These are phyloP conservation scores for Jaculus jaculus DNA, from an alignment of 2,113 vertebrate genomes.

Conservation along the genomic window DNA sequence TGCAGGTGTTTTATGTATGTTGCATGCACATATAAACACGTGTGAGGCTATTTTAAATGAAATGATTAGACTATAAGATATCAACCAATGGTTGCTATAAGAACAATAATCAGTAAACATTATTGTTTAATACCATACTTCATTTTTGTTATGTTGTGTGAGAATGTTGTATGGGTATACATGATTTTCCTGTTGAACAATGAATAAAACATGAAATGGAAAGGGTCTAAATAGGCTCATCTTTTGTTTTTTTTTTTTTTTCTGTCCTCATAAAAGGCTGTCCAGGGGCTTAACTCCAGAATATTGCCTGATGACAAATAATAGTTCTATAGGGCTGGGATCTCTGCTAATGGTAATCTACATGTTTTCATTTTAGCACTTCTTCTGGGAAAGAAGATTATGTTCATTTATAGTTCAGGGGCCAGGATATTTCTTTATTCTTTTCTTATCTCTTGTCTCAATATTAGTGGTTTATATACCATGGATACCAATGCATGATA, in stretches of 20 bases:
- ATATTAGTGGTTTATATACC: background rate
- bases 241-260: too few relatives aligned
- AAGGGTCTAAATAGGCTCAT: background rate
- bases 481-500: background rate
- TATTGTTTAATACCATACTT: background rate
- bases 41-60: background rate
- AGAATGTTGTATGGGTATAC: background rate
- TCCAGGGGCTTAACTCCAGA: background rate
- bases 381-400: background rate
- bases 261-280: background rate
- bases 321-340: background rate
- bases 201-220: background rate
- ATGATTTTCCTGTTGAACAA: background rate
- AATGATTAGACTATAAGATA: background rate
- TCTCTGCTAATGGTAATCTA: background rate
- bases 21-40: accelerated
- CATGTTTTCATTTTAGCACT: background rate
- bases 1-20: background rate
- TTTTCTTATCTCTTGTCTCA: background rate
- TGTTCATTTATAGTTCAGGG: background rate
- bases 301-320: background rate
- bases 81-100: background rate
- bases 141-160: background rate
- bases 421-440: background rate
- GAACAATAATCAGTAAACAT: background rate